Base-by-base conservation (phyloP, 2,888 invertebrate species). In the Rhyacophila evoluta region DNA sequence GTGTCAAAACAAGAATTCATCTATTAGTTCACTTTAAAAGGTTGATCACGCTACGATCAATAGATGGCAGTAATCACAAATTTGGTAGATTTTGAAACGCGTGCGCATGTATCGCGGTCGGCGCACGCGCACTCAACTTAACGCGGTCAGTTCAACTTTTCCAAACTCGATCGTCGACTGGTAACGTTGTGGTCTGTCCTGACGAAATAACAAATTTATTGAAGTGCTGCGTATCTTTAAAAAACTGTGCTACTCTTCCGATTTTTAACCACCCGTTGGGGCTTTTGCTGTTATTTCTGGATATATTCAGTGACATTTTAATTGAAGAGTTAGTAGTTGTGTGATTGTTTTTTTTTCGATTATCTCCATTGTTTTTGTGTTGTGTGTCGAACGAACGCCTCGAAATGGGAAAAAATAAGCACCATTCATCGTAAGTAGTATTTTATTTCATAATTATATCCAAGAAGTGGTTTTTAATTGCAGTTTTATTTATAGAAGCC, bases 361-460 rank as follows among this genome's bases (percentile, higher is more conserved):
- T 39, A 41, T 28, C n/a, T n/a, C 15, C 15, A 68, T 33, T 39
- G 36, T 69, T 38, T 15, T 10, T 70, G 29, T 75, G 55, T 70
- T 38, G 38, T 36, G 27, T 11, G 11, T 37, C 19, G 19, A 27
- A 55, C 71, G 37, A 78, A 73, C 70, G 37, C 69, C 67, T 36
- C 69, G 37, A 75, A 67, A 81, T 81, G 81, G 81, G 79, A 36
- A 81, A 81, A 38, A 81, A 81, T 69, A 81, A 81, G 69, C 78
- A 81, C 38, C 78, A 81, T 29, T 73, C 80, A n/a, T 75, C 80
- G 77, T 80, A 78, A 80, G 80, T 80, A 67, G 12, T 69, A 41
- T 69, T 37, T 27, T 37, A 25, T 37, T 72, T 15, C 1, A 12
- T 0, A 39, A 12, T 55, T 8, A 55, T 5, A 6, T 19, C 8